Evolutionary conservation across 2,797 vertebrate species (phyloP).

Genomic region (Manis pentadactyla): DNA sequence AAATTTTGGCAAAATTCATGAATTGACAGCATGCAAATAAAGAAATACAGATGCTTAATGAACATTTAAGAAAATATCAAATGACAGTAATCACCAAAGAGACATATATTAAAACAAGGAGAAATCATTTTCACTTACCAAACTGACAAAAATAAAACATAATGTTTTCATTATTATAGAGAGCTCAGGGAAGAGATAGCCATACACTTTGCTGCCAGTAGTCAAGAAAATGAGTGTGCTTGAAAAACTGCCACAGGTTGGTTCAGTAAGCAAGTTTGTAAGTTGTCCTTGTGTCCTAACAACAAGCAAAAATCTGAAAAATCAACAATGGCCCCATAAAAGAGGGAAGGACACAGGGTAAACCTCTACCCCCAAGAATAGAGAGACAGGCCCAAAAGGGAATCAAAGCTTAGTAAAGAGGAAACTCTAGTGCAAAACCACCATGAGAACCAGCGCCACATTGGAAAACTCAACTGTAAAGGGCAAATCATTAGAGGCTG

Average conservation of each 20-base stretch:
- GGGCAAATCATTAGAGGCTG: background rate
- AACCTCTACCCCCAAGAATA: background rate
- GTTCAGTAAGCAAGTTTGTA: background rate
- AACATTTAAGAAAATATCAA: constrained; percentile 5
- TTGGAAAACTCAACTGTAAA: background rate
- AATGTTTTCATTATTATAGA: background rate
- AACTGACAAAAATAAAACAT: constrained; percentile 31
- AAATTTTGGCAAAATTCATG: background rate
- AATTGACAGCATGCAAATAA: background rate
- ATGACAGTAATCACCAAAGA: background rate
- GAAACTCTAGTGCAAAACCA: background rate
- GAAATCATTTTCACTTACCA: background rate
- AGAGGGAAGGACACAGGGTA: background rate
- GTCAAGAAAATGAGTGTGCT: background rate
- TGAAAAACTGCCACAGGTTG: background rate
- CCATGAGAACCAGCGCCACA: background rate
- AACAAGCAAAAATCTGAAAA: background rate
- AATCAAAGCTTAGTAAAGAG: background rate
- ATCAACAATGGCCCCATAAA: background rate
- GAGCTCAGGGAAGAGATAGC: background rate
- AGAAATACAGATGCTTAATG: background rate
- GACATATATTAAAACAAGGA: background rate
- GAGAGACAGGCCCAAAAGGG: background rate
- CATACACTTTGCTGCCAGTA: background rate
- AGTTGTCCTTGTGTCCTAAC: background rate